phyloP scores from a whole-genome alignment of 2,113 vertebrate genomes.

The Stegastes partitus region DNA sequence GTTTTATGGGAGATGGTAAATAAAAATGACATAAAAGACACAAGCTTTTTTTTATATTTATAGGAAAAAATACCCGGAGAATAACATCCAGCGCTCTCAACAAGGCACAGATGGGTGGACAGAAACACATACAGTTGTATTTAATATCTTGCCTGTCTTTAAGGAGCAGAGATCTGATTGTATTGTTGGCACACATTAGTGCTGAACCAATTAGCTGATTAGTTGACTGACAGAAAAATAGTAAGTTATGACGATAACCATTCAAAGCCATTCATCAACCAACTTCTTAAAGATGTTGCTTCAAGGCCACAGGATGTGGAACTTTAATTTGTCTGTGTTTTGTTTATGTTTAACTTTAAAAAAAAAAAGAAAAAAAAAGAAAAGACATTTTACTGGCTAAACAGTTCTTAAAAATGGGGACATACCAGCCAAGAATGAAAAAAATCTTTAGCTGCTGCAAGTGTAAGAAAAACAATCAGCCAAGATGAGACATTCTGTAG shows the following conservation, averaged over 20 bases:
- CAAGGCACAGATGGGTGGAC: no score
- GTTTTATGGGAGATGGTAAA: not conserved
- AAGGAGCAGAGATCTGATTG: not conserved
- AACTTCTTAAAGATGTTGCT: not conserved
- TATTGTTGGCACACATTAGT: not conserved
- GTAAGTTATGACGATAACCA: not conserved
- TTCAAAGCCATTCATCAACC: not conserved
- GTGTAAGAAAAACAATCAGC: no score
- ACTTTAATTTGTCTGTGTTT: no score
- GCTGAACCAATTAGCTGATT: conserved; percentile 1
- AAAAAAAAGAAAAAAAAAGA: no score
- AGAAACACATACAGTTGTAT: not conserved
- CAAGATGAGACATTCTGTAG: no score
- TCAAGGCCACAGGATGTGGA: no score
- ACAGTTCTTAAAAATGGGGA: no score
- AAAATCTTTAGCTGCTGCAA: no score
- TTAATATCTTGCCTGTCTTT: not conserved
- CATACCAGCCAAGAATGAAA: no score
- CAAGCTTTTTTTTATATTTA: not conserved
- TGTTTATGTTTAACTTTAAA: no score
- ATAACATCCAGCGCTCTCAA: not conserved
- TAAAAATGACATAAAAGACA: not conserved
- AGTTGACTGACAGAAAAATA: not conserved
- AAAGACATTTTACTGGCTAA: no score
- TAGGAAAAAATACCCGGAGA: not conserved